phyloP scores from a whole-genome alignment of 1,140 invertebrate species.

The Nomia melanderi region DNA sequence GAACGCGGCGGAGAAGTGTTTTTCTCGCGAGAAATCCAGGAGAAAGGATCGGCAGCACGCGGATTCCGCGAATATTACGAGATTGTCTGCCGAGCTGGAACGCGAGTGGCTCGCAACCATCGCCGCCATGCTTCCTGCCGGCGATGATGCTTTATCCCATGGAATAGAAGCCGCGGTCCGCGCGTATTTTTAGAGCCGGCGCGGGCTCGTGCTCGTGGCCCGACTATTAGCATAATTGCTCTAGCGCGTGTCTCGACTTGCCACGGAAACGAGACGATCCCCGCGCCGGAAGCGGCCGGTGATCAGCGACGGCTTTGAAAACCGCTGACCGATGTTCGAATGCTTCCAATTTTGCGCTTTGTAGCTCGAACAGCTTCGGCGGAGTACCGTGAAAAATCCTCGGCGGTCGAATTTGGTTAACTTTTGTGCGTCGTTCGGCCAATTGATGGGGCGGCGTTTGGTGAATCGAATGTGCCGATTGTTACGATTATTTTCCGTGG shows the following conservation, averaged over 20 bases:
- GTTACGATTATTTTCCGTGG: no score
- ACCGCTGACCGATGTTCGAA: not conserved
- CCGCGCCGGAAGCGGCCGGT: not conserved
- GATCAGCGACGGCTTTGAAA: not conserved
- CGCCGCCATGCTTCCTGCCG: no score
- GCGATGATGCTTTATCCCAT: no score
- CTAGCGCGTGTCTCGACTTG: not conserved
- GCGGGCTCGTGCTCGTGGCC: not conserved
- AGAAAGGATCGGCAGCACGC: not conserved
- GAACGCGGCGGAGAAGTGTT: not conserved
- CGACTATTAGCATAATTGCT: conserved; percentile 42
- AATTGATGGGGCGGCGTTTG: no score
- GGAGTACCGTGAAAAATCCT: no score
- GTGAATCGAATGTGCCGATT: no score
- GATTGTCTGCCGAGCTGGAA: not conserved
- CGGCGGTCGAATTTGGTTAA: no score
- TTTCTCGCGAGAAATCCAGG: not conserved
- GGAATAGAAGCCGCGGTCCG: conserved; percentile 30
- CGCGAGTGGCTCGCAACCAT: no score
- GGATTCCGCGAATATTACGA: conserved; percentile 15
- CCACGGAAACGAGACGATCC: not conserved
- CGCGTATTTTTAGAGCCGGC: conserved; percentile 53
- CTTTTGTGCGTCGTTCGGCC: no score
- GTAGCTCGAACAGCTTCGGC: no score
- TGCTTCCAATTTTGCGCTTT: not conserved